These are phyloP conservation scores for Tigriopus californicus DNA, from an alignment of 2,888 invertebrate genomes.

Conservation along the genomic window DNA sequence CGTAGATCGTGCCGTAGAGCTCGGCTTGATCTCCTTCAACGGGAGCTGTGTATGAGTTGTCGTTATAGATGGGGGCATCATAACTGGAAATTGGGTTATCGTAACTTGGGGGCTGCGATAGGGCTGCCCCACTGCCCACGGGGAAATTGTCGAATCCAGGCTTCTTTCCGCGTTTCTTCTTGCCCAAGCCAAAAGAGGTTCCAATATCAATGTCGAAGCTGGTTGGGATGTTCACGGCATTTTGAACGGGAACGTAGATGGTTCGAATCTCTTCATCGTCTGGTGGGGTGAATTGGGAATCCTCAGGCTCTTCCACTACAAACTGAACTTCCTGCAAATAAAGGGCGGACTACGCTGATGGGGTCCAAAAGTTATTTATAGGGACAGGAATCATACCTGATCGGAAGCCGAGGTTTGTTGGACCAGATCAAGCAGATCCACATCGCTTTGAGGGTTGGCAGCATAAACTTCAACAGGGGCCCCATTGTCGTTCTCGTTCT, in stretches of 20 bases:
- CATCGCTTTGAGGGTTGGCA: too few relatives aligned
- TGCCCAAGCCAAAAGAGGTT: neutral
- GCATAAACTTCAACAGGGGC: too few relatives aligned
- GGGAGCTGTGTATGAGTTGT: neutral
- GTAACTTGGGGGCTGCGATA: neutral
- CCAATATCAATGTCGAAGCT: neutral
- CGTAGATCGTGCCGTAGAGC: too few relatives aligned
- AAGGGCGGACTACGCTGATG: too few relatives aligned
- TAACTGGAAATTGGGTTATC: neutral
- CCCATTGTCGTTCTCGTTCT: neutral
- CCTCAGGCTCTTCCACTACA: too few relatives aligned
- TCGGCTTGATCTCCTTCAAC: neutral
- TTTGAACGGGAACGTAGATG: slow-evolving; percentile 5
- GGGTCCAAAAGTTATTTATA: too few relatives aligned
- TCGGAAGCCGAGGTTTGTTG: too few relatives aligned
- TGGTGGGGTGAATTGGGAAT: neutral
- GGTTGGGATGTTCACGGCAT: neutral
- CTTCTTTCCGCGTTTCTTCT: neutral
- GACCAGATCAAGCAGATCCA: too few relatives aligned
- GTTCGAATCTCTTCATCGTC: neutral
- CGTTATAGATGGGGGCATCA: neutral
- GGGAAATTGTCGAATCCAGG: neutral
- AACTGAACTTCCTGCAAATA: too few relatives aligned
- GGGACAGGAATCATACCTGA: too few relatives aligned
- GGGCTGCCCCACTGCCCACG: neutral